Conservation (phyloP, 30 jellyfish, hydroid and myxozoan genomes). For the Aurelia sp. region DNA sequence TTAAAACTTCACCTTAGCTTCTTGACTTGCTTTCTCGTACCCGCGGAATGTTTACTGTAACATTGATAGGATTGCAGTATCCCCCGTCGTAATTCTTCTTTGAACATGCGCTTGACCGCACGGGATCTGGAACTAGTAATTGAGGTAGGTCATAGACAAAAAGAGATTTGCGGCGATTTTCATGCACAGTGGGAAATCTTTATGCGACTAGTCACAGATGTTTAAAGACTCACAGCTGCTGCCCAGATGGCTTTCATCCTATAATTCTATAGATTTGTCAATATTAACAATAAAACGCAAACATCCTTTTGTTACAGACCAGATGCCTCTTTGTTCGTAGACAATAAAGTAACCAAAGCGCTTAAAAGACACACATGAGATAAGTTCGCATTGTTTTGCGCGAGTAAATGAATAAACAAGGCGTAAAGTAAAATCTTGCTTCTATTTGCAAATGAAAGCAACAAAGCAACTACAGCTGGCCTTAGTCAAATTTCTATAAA, state of each 20-base stretch:
- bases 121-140: slow-evolving; percentile 49
- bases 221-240: slow-evolving; percentile 69
- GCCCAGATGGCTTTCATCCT: slow-evolving; percentile 67
- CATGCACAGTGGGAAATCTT: slow-evolving; percentile 73
- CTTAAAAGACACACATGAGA: slow-evolving; percentile 78
- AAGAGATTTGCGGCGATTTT: slow-evolving; percentile 68
- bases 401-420: slow-evolving; percentile 40
- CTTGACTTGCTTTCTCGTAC: background rate
- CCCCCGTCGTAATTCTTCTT: slow-evolving; percentile 39
- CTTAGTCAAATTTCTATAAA: slow-evolving; percentile 40
- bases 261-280: slow-evolving; percentile 59
- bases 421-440: slow-evolving; percentile 29
- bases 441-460: slow-evolving; percentile 40
- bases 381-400: slow-evolving; percentile 50
- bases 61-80: background rate
- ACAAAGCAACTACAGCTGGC: slow-evolving; percentile 67
- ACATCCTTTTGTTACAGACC: slow-evolving; percentile 23
- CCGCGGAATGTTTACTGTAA: background rate
- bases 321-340: slow-evolving; percentile 28
- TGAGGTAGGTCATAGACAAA: slow-evolving; percentile 55
- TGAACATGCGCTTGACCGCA: slow-evolving; percentile 36
- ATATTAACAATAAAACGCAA: slow-evolving; percentile 63
- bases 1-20: no score
- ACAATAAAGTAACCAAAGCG: slow-evolving; percentile 50
- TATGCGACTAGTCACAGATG: slow-evolving; percentile 72